phyloP scores from a whole-genome alignment of 2,797 vertebrate genomes.

The Gastrophryne carolinensis region DNA sequence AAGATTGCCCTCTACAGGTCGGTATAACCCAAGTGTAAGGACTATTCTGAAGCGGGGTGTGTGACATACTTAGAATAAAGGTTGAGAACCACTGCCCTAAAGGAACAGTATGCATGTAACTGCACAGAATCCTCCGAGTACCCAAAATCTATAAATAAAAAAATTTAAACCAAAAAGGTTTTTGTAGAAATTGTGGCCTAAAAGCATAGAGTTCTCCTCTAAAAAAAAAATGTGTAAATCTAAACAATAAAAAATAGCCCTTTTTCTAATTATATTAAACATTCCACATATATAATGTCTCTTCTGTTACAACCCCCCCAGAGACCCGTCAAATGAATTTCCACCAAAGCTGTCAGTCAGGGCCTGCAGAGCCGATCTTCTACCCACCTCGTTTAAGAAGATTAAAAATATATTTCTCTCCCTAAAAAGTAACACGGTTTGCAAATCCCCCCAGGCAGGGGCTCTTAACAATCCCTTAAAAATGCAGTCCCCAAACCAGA shows the following conservation, averaged over 20 bases:
- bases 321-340: neutral
- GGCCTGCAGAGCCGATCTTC: neutral
- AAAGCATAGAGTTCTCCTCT: no score
- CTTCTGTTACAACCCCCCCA: neutral
- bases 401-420: neutral
- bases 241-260: neutral
- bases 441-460: neutral
- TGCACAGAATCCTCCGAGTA: no score
- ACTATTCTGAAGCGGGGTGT: no score
- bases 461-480: conserved; percentile 9
- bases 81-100: no score
- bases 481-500: neutral
- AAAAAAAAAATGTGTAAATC: no score
- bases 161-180: no score
- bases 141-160: no score
- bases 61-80: no score
- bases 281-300: neutral
- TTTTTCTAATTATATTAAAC: neutral
- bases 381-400: neutral
- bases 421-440: neutral
- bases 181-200: no score
- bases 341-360: neutral
- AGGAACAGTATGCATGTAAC: no score
- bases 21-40: no score
- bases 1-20: no score